Conservation (phyloP, 2,797 vertebrate genomes). For the Myiothlypis coronata region DNA sequence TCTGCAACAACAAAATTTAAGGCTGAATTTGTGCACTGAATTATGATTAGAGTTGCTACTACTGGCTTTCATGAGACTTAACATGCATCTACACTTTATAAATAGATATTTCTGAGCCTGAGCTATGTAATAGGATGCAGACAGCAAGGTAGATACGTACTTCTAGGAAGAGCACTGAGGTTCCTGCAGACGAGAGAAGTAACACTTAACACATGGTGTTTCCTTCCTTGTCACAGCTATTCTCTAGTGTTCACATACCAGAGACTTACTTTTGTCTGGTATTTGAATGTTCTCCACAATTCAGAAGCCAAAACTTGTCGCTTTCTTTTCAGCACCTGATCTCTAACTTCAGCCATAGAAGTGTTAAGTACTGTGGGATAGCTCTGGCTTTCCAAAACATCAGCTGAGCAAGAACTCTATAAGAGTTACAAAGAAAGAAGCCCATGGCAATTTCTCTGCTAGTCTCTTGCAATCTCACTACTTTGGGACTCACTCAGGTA, state of each 20-base stretch:
- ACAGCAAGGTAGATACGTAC: neutral
- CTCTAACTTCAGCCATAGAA: neutral
- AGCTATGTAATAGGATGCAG: neutral
- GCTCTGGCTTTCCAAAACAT: neutral
- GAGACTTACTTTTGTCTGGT: neutral
- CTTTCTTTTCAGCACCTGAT: neutral
- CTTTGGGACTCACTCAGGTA: neutral
- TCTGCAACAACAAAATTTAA: neutral
- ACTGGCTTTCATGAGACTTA: neutral
- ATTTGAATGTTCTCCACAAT: neutral
- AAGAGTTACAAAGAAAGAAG: neutral
- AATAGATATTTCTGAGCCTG: neutral
- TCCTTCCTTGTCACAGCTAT: neutral
- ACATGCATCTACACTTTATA: neutral
- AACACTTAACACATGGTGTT: neutral
- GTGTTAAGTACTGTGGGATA: neutral
- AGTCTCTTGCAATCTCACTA: neutral
- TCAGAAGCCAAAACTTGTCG: neutral
- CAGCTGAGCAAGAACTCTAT: neutral
- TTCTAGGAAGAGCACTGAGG: neutral
- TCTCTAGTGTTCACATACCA: neutral
- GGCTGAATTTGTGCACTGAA: neutral
- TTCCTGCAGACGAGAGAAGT: neutral
- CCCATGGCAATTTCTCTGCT: neutral
- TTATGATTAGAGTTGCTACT: conserved; percentile 20